Base-by-base conservation (phyloP, 1,140 invertebrate species). In the Drosophila pectinifera region DNA sequence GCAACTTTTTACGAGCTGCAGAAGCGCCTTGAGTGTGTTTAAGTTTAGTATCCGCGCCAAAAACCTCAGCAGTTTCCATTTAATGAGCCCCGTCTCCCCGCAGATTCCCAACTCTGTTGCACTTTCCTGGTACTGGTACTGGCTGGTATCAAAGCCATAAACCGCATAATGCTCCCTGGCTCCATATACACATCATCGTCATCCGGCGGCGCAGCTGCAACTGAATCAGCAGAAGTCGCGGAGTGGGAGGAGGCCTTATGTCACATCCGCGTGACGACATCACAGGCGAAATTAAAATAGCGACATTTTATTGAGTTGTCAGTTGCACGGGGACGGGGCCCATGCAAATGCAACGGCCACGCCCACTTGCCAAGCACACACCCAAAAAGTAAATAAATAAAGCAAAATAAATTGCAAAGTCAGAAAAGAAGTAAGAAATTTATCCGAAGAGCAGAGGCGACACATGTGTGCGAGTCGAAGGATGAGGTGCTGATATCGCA, bases 281-380 rank as follows among this genome's bases (percentile, higher is more conserved):
- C 78, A 81, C 49, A 63, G 55, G 63, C 64, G 58, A 65, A 82
- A 83, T 80, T 69, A 82, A 83, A 86, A 83, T 83, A 88, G 83
- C 83, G 84, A 88, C 83, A 88, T 86, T 86, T 86, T 86, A 86
- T 86, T 86, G 79, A 86, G 83, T 88, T 86, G 83, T 86, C 83
- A 86, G 83, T 74, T 83, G 75, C 75, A 65, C 56, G 46, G 77
- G 78, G 53, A 53, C 48, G 10, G 28, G 10, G 3, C 62, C 86
- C 82, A 85, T 85, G 82, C 55, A 72, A 67, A 78, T 67, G 61
- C 55, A 79, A 61, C 69, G 62, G 82, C 78, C 81, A 86, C 81
- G 82, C 82, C 70, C 55, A 74, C 51, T 55, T 26, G n/a, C 56
- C 63, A 59, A 61, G 49, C 49, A 34, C 11, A 86, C 82, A 88